These are phyloP conservation scores for Lasiommata megera DNA, from an alignment of 2,888 invertebrate species.

Conservation along the genomic window DNA sequence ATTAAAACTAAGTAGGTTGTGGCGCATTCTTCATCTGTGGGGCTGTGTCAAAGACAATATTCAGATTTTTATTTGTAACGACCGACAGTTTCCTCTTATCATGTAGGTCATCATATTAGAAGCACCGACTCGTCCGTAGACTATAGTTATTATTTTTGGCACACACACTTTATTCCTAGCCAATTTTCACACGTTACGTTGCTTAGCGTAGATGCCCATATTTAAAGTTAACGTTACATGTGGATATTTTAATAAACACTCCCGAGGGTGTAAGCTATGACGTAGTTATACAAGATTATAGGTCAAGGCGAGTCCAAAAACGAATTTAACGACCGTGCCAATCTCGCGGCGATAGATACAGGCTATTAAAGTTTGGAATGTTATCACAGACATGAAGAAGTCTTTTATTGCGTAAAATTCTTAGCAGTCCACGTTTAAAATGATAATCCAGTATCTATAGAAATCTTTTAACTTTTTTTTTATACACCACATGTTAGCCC, in stretches of 20 bases:
- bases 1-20: no score
- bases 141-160: slow-evolving; percentile 42
- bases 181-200: slow-evolving; percentile 50
- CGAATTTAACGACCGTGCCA: slow-evolving; percentile 41
- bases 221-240: neutral
- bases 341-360: slow-evolving; percentile 31
- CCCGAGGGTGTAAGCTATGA: slow-evolving; percentile 27
- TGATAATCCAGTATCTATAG: no score
- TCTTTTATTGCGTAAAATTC: neutral
- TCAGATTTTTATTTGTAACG: neutral
- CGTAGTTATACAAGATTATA: slow-evolving; percentile 39
- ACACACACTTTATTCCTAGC: slow-evolving; percentile 41
- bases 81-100: slow-evolving; percentile 11
- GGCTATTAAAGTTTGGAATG: slow-evolving; percentile 33
- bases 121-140: slow-evolving; percentile 3
- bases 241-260: slow-evolving; percentile 13
- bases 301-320: slow-evolving; percentile 57
- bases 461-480: no score
- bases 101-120: slow-evolving; percentile 27
- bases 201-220: neutral
- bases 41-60: neutral
- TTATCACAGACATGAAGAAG: slow-evolving; percentile 21
- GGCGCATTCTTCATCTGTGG: no score
- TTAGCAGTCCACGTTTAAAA: neutral
- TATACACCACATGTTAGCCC: no score